These are phyloP conservation scores for Gallinago nigripennis DNA, from an alignment of 2,797 vertebrate genomes.

Conservation along the genomic window DNA sequence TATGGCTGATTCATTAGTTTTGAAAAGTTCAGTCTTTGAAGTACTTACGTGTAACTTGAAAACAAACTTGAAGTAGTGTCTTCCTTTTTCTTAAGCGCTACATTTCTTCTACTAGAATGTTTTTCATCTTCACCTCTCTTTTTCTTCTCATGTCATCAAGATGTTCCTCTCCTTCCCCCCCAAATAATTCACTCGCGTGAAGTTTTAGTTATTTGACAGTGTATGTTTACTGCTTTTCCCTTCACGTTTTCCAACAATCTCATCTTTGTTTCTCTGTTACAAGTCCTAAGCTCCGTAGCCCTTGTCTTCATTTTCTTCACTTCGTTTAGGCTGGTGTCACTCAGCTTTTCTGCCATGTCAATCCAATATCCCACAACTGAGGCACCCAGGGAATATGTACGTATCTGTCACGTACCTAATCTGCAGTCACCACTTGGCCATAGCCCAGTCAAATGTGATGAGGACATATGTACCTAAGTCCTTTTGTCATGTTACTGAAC, in stretches of 20 bases:
- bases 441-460: too few relatives aligned
- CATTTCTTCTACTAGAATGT: background rate
- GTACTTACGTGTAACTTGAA: background rate
- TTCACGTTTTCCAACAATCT: fast-evolving
- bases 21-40: background rate
- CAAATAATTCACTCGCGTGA: background rate
- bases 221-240: background rate
- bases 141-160: background rate
- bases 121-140: background rate
- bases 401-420: fast-evolving
- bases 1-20: background rate
- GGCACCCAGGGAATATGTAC: too few relatives aligned
- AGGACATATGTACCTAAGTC: fast-evolving
- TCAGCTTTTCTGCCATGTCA: background rate
- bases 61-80: background rate
- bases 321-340: background rate
- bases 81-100: background rate
- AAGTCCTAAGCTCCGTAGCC: background rate
- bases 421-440: background rate
- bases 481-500: fast-evolving
- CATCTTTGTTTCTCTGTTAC: background rate
- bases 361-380: background rate
- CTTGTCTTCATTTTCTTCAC: background rate
- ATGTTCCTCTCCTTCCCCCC: background rate
- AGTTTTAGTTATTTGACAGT: background rate